Conservation (phyloP, 2,113 vertebrate genomes). For the Rhinopithecus roxellana region DNA sequence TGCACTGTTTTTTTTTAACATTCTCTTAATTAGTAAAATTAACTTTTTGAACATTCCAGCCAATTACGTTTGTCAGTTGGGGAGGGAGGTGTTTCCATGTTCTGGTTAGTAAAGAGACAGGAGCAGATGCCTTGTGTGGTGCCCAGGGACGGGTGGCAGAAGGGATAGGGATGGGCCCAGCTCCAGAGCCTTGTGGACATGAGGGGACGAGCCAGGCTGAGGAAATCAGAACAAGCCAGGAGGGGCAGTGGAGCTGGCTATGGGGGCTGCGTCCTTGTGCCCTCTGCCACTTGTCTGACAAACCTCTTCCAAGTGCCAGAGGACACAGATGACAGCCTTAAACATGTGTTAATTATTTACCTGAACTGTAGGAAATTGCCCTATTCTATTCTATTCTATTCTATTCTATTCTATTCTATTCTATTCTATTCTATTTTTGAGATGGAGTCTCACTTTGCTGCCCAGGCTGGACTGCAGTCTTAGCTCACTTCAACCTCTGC, state of each 20-base stretch:
- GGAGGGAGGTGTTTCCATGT: not conserved
- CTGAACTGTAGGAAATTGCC: not conserved
- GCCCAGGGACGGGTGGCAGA: not conserved
- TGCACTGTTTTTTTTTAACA: not conserved
- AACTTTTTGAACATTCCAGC: not conserved
- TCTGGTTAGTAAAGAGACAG: not conserved
- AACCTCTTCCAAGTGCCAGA: not conserved
- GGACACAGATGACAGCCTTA: not conserved
- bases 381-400: not conserved
- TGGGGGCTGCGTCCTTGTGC: not conserved
- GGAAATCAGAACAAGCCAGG: not conserved
- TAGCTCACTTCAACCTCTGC: no score
- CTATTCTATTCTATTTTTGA: not conserved
- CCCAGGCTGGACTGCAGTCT: no score
- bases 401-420: not conserved
- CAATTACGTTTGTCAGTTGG: not conserved
- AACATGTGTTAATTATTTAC: not conserved
- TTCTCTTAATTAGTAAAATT: constrained; percentile 30
- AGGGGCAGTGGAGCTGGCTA: not conserved
- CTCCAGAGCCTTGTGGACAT: not conserved
- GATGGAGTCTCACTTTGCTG: no score
- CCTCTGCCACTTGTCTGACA: not conserved
- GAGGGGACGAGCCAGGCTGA: not conserved
- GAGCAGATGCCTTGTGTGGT: not conserved
- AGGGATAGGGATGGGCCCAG: not conserved